Base-by-base conservation (phyloP, 1,140 invertebrate species). In the Platyscapa corneri region DNA sequence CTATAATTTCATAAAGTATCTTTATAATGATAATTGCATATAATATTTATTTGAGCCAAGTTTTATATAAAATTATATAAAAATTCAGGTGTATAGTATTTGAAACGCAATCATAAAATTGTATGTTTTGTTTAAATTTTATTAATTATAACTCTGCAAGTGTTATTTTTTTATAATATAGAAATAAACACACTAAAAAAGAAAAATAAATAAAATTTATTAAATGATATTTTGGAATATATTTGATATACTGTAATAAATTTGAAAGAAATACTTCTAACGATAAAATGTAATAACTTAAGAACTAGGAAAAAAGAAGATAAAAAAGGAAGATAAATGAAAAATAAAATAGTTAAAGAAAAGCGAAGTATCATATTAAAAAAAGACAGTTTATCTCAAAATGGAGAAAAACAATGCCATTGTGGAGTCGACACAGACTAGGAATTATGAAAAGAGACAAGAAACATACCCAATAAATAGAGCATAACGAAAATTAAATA, bases 401-500 rank as follows among this genome's bases (percentile, higher is more conserved):
- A 16, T 7, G 49, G n/a, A 23, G 30, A 82, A 27, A 72, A 83
- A 82, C n/a, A 56, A 32, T 1, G 67, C 20, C 3, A 34, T 23
- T 23, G 5, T 6, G 37, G 30, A 49, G 20, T 12, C 20, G 14
- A 74, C 3, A 32, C 14, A 77, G 32, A 76, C 27, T 56, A 86
- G 53, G 70, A 81, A 81, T 76, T 84, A 84, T 64, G 67, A 86
- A 79, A 67, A 6, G 3, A 34, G 8, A 67, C 30, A 86, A n/a
- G n/a, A 6, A 42, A 42, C 6, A 12, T 27, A 67, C 32, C 30
- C 0, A 67, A 10, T 34, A 34, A 42, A 27, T 20, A 42, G 1
- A 74, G 8, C 14, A n/a, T 42, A 14, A n/a, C 37, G 2, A 0
- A 74, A 74, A 42, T 12, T 39, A 74, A 74, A 10, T 74, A 74